Conservation (phyloP, 2,113 vertebrate genomes). For the Alces alces region DNA sequence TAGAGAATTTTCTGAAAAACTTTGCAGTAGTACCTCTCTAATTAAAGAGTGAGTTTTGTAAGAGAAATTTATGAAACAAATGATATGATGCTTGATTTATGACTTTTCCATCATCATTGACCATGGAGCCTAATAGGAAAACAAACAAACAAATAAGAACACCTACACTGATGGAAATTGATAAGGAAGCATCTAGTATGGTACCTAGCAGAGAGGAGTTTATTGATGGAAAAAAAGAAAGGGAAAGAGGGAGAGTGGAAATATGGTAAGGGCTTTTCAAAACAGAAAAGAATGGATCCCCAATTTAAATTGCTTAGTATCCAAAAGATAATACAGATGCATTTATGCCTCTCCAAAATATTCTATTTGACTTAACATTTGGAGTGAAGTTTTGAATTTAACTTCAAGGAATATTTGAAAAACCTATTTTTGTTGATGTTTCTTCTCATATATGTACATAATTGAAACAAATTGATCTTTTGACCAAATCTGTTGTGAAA, state of each 20-base stretch:
- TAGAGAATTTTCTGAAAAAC: neutral
- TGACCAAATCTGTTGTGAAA: neutral
- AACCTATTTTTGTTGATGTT: neutral
- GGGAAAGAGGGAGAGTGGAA: neutral
- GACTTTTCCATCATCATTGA: neutral
- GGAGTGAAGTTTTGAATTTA: slow-evolving; percentile 25
- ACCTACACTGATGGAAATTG: neutral
- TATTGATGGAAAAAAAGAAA: neutral
- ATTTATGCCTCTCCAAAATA: neutral
- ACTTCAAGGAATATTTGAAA: neutral
- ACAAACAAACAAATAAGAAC: neutral
- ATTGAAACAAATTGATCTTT: slow-evolving; percentile 24
- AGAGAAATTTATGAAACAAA: neutral
- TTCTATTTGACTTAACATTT: slow-evolving; percentile 3
- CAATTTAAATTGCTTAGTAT: neutral
- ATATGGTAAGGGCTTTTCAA: neutral
- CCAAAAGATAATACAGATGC: neutral
- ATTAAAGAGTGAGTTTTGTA: neutral
- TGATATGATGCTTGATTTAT: no score
- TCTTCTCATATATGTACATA: slow-evolving; percentile 3
- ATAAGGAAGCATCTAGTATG: neutral
- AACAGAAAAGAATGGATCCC: neutral
- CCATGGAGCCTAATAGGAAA: neutral
- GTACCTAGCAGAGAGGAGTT: neutral
- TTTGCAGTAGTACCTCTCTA: neutral